A percentile compares a stretch with the other conserved stretches of the same genome.
These are phyloP conservation scores for Typhlichthys eigenmanni DNA, from an alignment of 2,797 vertebrate genomes.

Conservation along the genomic window DNA sequence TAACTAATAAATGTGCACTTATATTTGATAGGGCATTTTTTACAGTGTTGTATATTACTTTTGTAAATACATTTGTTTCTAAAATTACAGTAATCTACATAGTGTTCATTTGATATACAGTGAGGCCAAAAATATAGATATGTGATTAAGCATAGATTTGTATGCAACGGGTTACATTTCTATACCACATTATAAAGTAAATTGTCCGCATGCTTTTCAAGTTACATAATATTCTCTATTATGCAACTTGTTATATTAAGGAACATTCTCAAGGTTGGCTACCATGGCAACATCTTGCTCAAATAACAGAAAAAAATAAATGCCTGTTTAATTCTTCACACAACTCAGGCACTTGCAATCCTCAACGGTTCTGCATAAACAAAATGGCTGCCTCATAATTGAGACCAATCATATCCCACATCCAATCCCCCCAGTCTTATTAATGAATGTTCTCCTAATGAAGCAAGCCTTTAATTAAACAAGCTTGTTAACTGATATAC, in stretches of 20 bases:
- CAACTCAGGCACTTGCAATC: constrained; percentile 47
- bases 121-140: too few species aligned
- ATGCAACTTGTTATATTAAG: constrained; percentile 39
- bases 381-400: constrained; percentile 35
- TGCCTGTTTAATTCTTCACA: constrained; percentile 23
- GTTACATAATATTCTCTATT: constrained; percentile 41
- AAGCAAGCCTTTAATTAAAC: constrained; percentile 47
- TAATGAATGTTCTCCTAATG: constrained; percentile 43
- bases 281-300: constrained; percentile 62
- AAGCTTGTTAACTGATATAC: constrained; percentile 17
- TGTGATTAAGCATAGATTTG: constrained; percentile 3
- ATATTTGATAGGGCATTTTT: too few species aligned
- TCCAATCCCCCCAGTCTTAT: neutral
- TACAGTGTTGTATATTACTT: too few species aligned
- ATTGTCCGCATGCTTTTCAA: constrained; percentile 1
- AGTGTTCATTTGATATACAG: neutral
- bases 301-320: constrained; percentile 50
- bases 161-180: constrained; percentile 5
- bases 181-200: neutral
- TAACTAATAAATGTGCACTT: too few species aligned
- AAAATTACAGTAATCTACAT: neutral
- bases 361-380: constrained; percentile 42
- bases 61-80: neutral
- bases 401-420: too few species aligned
- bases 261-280: constrained; percentile 54